These are phyloP conservation scores for Apotomis betuletana DNA, from an alignment of 2,888 invertebrate species.

Conservation along the genomic window DNA sequence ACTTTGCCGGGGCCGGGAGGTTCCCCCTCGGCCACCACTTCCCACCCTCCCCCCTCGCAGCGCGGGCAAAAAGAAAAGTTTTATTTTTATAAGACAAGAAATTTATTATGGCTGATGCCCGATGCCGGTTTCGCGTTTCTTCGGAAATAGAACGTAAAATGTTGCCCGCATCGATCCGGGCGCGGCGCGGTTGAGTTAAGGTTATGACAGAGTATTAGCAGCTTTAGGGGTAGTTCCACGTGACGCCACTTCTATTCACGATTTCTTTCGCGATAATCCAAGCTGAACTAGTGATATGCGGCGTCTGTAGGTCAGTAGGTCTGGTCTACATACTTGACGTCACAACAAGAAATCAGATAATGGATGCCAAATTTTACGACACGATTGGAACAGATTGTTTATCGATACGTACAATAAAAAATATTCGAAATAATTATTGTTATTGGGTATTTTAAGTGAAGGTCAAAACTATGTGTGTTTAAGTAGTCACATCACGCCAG, in stretches of 20 bases:
- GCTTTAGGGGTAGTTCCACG: slow-evolving; percentile 34
- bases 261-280: neutral
- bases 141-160: slow-evolving; percentile 77
- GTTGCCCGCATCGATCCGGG: slow-evolving; percentile 49
- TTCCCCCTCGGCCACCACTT: slow-evolving; percentile 53
- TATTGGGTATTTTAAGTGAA: too few species aligned
- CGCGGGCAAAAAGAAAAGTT: slow-evolving; percentile 80
- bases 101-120: slow-evolving; percentile 81
- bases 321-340: too few species aligned
- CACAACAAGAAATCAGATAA: too few species aligned
- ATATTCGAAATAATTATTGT: too few species aligned
- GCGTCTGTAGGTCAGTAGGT: too few species aligned
- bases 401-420: too few species aligned
- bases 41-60: slow-evolving; percentile 60
- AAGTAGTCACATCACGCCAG: too few species aligned
- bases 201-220: slow-evolving; percentile 37
- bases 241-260: neutral
- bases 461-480: too few species aligned
- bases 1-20: slow-evolving; percentile 68
- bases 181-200: slow-evolving; percentile 36
- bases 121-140: slow-evolving; percentile 78
- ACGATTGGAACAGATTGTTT: too few species aligned
- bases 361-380: too few species aligned
- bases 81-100: slow-evolving; percentile 83
- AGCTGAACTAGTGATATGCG: too few species aligned